Base-by-base conservation (phyloP, 2,113 vertebrate genomes). In the Nycticebus coucang region DNA sequence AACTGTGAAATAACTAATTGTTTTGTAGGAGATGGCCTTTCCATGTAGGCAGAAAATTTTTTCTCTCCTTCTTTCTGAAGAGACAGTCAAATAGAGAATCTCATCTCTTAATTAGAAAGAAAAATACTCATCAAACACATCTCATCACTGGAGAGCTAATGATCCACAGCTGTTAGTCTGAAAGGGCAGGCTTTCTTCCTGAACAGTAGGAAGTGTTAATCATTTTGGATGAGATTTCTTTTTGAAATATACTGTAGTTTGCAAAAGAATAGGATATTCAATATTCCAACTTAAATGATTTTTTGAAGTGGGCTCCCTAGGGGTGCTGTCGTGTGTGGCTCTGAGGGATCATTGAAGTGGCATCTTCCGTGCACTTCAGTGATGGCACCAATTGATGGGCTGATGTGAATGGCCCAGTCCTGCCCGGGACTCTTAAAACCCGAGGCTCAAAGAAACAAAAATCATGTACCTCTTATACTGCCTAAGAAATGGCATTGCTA, bases 71-170 rank as follows among this genome's bases (percentile, higher is more conserved):
- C 97, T 98, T 96, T 98, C 97, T 98, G 98, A 98, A 98, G 98
- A 98, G 79, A 98, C 94, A 98, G 97, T 98, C 96, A 98, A 98
- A 98, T 95, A 98, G 98, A 98, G 97, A 98, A 98, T 98, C 97
- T 98, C 85, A 28, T 98, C 98, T 98, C 98, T 98, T 98, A 99
- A 99, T 98, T 98, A 98, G 98, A 98, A 99, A 98, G 98, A 98
- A 98, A 98, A 99, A 98, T 98, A 98, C 98, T 98, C 98, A 98
- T 99, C 98, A 98, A 98, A 98, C 95, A 98, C 97, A 98, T 98
- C 98, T 98, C 98, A 98, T 98, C 98, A 98, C 98, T 98, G 97
- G 98, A 97, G 97, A 98, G 98, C 98, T 98, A 98, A 99, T 98
- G 98, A 98, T 98, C 97, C 98, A 98, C 98, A 98, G 98, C 98